Base-by-base conservation (phyloP, 2,888 invertebrate genomes). In the Pristionchus maxplancki region DNA sequence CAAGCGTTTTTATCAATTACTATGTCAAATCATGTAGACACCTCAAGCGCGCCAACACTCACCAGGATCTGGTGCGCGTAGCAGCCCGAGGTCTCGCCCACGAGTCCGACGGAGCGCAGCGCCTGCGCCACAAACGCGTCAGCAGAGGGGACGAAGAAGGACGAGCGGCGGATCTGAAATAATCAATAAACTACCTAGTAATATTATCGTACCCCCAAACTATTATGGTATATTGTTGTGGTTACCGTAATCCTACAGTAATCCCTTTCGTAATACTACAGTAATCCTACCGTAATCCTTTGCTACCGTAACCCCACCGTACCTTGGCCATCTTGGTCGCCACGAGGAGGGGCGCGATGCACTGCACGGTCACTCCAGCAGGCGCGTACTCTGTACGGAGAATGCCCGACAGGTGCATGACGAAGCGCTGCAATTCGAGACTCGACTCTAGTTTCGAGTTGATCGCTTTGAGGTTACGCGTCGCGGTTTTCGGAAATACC, bases 401-500 rank as follows among this genome's bases (percentile, higher is more conserved):
- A 88, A 95, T 93, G 44, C 92, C 92, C 28, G 95, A 90, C 34
- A 94, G 89, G 91, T 92, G 93, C 67, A 89, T 89, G 37, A 94
- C 93, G 90, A 93, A 94, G 67, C 92, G 93, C 93, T 93, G 94
- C 88, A 95, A 95, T 1, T 31, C 9, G 58, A 17, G 24, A 58
- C 58, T 58, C 6, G 20, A 58, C 9, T 58, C 58, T 20, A 17
- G 58, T 44, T 44, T 15, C n/a, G 28, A 44, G 28, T 81, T 28
- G 8, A 13, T 11, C 40, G 24, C 74, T 37, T 40, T 31, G 74
- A 37, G 74, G 74, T 74, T 24, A 15, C 64, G 74, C 74, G 37
- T 37, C 40, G 74, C 40, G 81, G 58, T 11, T 44, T 44, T 53
- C 53, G 8, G 34, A 34, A n/a, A 9, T 44, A 97, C 97, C 96